phyloP scores from a whole-genome alignment of 30 jellyfish, hydroid and myxozoan species.

The Hydra vulgaris region DNA sequence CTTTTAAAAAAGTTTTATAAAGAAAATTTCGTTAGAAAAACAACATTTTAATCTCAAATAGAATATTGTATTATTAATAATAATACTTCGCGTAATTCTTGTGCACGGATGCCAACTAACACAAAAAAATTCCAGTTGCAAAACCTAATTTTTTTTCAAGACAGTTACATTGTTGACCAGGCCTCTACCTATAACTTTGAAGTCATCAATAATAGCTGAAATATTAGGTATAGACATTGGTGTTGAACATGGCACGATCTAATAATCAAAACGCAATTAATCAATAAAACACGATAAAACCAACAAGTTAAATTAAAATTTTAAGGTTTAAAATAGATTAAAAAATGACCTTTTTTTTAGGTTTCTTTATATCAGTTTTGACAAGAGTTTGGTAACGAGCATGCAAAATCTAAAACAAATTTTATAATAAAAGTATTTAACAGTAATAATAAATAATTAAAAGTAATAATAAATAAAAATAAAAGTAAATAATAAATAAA shows the following conservation, averaged over 20 bases:
- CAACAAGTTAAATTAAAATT: background rate
- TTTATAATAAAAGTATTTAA: background rate
- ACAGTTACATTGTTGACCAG: conserved; percentile 39
- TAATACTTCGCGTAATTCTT: too few species aligned
- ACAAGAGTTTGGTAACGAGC: conserved; percentile 21
- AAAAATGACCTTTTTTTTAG: conserved; percentile 3
- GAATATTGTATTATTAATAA: too few species aligned
- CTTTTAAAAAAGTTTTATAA: too few species aligned
- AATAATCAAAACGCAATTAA: background rate
- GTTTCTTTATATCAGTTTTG: background rate
- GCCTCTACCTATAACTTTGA: conserved; percentile 63
- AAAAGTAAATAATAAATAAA: too few species aligned
- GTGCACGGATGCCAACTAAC: too few species aligned
- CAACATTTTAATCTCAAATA: too few species aligned
- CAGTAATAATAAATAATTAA: background rate
- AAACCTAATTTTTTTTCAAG: background rate
- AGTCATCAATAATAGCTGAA: conserved; percentile 61
- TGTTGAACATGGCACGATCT: background rate
- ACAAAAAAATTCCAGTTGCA: too few species aligned
- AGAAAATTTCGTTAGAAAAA: too few species aligned
- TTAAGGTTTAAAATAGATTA: background rate
- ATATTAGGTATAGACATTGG: conserved; percentile 44
- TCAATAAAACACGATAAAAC: background rate
- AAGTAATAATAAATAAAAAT: too few species aligned
- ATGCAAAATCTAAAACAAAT: background rate